These are phyloP conservation scores for Mobula hypostoma DNA, from an alignment of 2,113 vertebrate species.

Conservation along the genomic window DNA sequence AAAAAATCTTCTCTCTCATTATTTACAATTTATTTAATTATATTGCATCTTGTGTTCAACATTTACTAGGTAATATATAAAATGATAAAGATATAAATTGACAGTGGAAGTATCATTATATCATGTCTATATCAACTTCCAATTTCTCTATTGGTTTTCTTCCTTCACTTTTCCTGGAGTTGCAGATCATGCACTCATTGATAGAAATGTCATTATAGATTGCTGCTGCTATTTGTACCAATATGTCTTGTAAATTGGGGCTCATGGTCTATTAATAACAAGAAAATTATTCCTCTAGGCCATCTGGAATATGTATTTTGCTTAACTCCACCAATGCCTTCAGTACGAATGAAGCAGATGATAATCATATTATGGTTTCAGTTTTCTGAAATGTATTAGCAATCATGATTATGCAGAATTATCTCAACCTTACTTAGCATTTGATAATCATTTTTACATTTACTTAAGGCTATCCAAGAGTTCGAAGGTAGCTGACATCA, in stretches of 20 bases:
- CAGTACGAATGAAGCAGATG: neutral
- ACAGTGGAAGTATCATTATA: neutral
- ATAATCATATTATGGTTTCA: neutral
- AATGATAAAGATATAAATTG: neutral
- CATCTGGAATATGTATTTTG: conserved; percentile 4
- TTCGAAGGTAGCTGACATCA: neutral
- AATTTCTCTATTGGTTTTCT: neutral
- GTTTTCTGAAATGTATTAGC: neutral
- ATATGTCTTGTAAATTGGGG: neutral
- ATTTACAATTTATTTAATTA: neutral
- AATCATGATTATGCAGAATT: conserved; percentile 6
- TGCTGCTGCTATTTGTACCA: neutral
- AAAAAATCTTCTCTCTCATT: no score
- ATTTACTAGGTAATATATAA: neutral
- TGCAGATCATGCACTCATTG: neutral
- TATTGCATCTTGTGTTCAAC: neutral
- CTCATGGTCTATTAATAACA: neutral
- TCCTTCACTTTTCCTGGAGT: neutral
- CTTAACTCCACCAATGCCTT: neutral
- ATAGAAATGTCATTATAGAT: neutral
- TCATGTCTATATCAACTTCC: neutral
- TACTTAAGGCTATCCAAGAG: neutral
- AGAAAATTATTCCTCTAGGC: neutral
- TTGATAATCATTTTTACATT: neutral
- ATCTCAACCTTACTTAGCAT: neutral